These are phyloP conservation scores for Hyphantria cunea DNA, from an alignment of 1,140 invertebrate genomes.

Conservation along the genomic window DNA sequence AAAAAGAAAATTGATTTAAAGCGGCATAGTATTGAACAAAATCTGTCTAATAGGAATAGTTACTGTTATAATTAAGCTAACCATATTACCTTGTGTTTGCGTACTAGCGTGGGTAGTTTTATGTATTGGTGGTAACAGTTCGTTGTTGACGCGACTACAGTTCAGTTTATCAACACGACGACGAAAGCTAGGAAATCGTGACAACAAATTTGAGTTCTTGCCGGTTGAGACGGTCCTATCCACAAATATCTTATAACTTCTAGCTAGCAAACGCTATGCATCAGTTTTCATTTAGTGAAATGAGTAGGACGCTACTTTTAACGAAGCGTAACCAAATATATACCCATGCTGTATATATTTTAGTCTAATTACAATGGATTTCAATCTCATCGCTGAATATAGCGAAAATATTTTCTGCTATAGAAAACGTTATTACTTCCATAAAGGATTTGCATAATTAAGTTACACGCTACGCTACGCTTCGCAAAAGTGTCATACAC, in stretches of 20 bases:
- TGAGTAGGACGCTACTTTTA: conserved; percentile 25
- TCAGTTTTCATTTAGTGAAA: conserved; percentile 27
- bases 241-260: conserved; percentile 23
- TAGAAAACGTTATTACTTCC: conserved; percentile 6
- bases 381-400: conserved; percentile 13
- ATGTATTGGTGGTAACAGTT: conserved; percentile 1
- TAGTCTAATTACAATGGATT: conserved; percentile 8
- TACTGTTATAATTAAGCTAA: background rate
- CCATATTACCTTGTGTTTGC: conserved; percentile 1
- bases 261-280: conserved; percentile 25
- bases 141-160: conserved; percentile 25
- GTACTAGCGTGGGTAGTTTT: background rate
- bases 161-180: conserved; percentile 35
- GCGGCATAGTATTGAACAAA: no score
- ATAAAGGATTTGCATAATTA: conserved; percentile 25
- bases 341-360: background rate
- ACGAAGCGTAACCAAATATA: conserved; percentile 20
- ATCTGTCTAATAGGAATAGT: no score
- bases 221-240: conserved; percentile 10
- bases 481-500: conserved; percentile 16
- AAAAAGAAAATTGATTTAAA: no score
- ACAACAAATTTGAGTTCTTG: conserved; percentile 31
- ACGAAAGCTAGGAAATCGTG: conserved; percentile 34
- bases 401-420: background rate
- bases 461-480: conserved; percentile 9